Conservation (phyloP, 2,888 invertebrate genomes). For the Macrosoma leucophasiata region DNA sequence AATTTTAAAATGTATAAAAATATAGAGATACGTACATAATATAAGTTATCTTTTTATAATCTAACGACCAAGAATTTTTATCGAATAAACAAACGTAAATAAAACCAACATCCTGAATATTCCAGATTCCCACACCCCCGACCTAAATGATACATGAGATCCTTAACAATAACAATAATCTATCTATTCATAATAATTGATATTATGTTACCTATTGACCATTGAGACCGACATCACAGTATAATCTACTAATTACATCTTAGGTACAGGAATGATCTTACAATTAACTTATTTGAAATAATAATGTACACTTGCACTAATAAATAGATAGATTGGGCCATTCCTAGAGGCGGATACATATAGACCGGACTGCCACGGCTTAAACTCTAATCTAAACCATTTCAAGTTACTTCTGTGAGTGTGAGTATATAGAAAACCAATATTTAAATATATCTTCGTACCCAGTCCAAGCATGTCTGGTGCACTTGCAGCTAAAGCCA, state of each 20-base stretch:
- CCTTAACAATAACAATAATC: conserved; percentile 73
- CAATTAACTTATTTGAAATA: conserved; percentile 43
- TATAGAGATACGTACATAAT: conserved; percentile 14
- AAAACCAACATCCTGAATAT: conserved; percentile 55
- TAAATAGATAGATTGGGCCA: conserved; percentile 45
- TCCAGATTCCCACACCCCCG: conserved; percentile 64
- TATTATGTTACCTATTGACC: conserved; percentile 69
- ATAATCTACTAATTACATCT: conserved; percentile 66
- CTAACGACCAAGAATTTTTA: conserved; percentile 18
- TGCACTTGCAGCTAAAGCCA: too few relatives aligned
- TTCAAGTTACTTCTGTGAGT: too few relatives aligned
- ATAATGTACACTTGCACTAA: conserved; percentile 68
- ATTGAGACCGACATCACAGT: conserved; percentile 74
- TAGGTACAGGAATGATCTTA: conserved; percentile 75
- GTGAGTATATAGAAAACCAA: too few relatives aligned
- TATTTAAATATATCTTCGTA: too few relatives aligned
- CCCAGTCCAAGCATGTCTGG: too few relatives aligned
- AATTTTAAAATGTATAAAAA: conserved; percentile 14
- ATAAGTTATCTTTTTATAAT: conserved; percentile 18
- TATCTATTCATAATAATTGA: conserved; percentile 68
- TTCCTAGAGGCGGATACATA: conserved; percentile 49
- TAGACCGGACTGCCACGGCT: conserved; percentile 10
- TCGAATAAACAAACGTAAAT: conserved; percentile 38
- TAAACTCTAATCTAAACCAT: too few relatives aligned
- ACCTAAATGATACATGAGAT: conserved; percentile 70